These are phyloP conservation scores for Lasioglossum calceatum DNA, from an alignment of 2,888 invertebrate genomes.

Conservation along the genomic window DNA sequence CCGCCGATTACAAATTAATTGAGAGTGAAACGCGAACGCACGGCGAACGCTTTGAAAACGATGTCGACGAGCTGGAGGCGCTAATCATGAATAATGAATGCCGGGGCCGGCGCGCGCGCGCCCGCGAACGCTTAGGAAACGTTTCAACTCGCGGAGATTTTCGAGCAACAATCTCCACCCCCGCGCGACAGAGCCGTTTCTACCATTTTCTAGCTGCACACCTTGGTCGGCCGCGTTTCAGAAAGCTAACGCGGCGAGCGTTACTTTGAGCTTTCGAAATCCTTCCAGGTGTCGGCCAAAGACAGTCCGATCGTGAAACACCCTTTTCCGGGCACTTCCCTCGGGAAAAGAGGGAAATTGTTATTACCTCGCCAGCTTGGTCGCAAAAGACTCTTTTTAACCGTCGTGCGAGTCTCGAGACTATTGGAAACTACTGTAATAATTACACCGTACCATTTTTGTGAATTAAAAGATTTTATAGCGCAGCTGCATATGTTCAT, in stretches of 20 bases:
- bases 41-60: conserved; percentile 67
- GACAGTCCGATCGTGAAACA: conserved; percentile 1
- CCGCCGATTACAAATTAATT: conserved; percentile 72
- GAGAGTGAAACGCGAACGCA: conserved; percentile 73
- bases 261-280: background rate
- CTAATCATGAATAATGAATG: conserved; percentile 74
- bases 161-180: conserved; percentile 25
- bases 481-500: no score
- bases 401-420: background rate
- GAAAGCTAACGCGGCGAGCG: conserved; percentile 18
- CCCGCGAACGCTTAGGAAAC: conserved; percentile 48
- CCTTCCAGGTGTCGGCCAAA: background rate
- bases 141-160: conserved; percentile 42
- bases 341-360: background rate
- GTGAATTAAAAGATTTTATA: background rate
- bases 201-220: background rate
- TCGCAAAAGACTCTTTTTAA: background rate
- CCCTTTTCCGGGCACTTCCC: background rate
- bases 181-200: background rate
- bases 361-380: background rate
- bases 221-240: background rate
- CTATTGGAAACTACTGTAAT: background rate
- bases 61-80: conserved; percentile 58
- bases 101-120: conserved; percentile 22
- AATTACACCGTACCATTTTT: background rate